Evolutionary conservation across 2,113 vertebrate species (phyloP).

Genomic region (Lontra canadensis): DNA sequence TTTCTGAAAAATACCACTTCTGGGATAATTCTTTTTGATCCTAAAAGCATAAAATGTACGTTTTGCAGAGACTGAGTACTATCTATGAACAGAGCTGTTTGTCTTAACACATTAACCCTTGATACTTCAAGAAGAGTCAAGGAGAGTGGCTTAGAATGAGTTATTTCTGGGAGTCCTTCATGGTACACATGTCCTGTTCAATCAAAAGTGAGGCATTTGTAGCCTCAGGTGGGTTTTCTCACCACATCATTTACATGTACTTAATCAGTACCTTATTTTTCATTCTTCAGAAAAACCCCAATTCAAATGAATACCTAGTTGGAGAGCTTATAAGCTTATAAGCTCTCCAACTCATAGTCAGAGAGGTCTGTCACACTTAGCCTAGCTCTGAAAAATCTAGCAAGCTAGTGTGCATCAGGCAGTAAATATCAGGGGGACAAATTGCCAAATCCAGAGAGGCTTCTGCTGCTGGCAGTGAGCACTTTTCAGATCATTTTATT

Average conservation of each 20-base stretch:
- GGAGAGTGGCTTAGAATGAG: background rate
- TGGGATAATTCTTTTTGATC: background rate
- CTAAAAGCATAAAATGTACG: background rate
- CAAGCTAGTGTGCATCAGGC: background rate
- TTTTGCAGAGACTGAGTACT: background rate
- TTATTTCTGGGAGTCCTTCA: background rate
- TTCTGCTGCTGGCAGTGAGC: slow-evolving; percentile 10
- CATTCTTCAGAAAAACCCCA: background rate
- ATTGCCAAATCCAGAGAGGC: background rate
- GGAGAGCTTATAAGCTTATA: background rate
- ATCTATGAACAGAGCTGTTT: background rate
- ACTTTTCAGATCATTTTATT: slow-evolving; percentile 29
- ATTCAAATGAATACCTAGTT: background rate
- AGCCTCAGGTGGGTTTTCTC: background rate
- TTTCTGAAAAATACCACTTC: background rate
- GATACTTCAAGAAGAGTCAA: background rate
- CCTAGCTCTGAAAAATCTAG: background rate
- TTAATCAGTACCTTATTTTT: slow-evolving; percentile 50
- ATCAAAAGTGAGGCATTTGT: background rate
- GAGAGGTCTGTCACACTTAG: background rate
- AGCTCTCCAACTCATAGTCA: background rate
- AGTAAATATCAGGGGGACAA: slow-evolving; percentile 47
- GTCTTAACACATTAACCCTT: background rate
- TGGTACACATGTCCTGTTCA: background rate
- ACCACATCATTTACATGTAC: background rate